A percentile compares a stretch with the other conserved stretches of the same genome.
Evolutionary conservation across 2,113 vertebrate genomes (phyloP).

Genomic region (Dromiciops gliroides): DNA sequence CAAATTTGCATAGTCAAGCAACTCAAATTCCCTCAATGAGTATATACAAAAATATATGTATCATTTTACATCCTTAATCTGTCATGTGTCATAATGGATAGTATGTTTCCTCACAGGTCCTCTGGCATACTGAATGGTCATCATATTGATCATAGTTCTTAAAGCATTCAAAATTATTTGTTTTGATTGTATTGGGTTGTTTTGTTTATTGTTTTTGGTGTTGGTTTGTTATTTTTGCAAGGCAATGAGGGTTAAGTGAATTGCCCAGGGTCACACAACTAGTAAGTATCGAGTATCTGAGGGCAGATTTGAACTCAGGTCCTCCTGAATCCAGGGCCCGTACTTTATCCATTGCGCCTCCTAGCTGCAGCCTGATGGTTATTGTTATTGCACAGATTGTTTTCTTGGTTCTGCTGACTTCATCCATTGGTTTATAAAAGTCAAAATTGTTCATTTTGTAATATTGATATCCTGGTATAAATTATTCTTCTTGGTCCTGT

Average conservation of each 20-base stretch:
- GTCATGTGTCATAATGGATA: neutral
- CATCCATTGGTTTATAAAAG: neutral
- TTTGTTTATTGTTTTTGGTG: too few relatives aligned
- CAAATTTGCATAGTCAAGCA: neutral
- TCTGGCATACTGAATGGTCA: neutral
- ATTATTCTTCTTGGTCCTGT: neutral
- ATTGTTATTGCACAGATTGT: neutral
- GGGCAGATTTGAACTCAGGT: too few relatives aligned
- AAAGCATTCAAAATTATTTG: neutral
- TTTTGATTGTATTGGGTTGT: too few relatives aligned
- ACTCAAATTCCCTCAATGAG: neutral
- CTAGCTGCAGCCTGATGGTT: too few relatives aligned
- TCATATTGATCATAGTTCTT: neutral
- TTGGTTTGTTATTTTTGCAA: too few relatives aligned
- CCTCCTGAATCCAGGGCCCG: too few relatives aligned
- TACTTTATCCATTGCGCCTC: too few relatives aligned
- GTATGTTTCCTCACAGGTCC: neutral
- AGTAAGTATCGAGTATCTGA: too few relatives aligned
- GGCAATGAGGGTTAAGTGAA: too few relatives aligned
- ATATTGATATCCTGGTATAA: neutral
- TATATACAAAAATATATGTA: neutral
- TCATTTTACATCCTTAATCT: neutral
- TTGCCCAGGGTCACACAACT: too few relatives aligned
- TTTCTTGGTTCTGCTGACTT: neutral
- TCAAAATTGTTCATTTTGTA: neutral